Conservation (phyloP, 30 jellyfish, hydroid and myxozoan species). For the Nemopilema nomurai region DNA sequence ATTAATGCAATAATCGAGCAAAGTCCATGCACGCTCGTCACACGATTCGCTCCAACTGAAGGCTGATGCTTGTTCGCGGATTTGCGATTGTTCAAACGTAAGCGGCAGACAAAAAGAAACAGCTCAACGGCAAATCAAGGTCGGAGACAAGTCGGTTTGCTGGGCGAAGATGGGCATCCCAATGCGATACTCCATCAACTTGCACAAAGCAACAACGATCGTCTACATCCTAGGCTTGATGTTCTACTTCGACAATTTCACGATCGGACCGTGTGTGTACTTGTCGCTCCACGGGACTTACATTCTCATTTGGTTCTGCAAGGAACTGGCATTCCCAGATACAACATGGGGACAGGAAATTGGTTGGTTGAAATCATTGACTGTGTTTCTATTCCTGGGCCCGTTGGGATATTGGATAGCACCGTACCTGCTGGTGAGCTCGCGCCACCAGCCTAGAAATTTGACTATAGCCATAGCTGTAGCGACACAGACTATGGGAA, state of each 20-base stretch:
- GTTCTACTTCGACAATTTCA: conserved; percentile 35
- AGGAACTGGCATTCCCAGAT: conserved; percentile 77
- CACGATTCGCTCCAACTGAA: no score
- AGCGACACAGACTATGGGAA: conserved; percentile 56
- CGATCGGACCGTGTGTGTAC: conserved; percentile 67
- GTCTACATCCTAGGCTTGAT: conserved; percentile 35
- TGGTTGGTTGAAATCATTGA: conserved; percentile 7
- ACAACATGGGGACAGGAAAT: conserved; percentile 59
- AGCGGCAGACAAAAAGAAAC: no score
- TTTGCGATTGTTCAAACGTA: no score
- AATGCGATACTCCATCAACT: conserved; percentile 69
- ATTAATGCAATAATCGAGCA: no score
- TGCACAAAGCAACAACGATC: conserved; percentile 66
- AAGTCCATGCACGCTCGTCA: no score
- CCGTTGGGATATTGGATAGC: conserved; percentile 79
- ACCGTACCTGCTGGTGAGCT: conserved; percentile 39
- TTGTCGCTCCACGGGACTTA: conserved; percentile 81
- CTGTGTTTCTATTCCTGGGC: conserved; percentile 53
- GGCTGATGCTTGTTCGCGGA: no score
- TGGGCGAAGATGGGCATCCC: conserved; percentile 34
- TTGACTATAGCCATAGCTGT: conserved; percentile 34
- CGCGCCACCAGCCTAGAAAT: conserved; percentile 51
- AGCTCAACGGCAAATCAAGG: no score
- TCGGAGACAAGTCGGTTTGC: no score
- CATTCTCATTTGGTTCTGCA: conserved; percentile 57